Base-by-base conservation (phyloP, 2,888 invertebrate species). In the Agrochola lota region DNA sequence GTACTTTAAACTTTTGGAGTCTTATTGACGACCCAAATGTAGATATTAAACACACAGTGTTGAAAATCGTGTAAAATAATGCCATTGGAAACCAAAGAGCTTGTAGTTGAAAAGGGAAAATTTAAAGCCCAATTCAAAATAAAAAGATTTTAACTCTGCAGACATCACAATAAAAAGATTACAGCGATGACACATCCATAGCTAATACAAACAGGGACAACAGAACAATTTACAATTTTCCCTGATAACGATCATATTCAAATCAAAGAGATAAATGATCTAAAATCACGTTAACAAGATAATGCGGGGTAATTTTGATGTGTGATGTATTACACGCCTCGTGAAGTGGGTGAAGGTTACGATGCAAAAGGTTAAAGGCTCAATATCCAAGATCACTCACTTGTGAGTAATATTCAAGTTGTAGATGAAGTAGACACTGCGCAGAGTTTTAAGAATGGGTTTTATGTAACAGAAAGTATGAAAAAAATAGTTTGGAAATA, bases 251-350 rank as follows among this genome's bases (percentile, higher is more conserved):
- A 85, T 86, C 80, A 80, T 83, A 87, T 81, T 82, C 81, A 87
- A 85, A 88, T 85, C 80, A 78, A 71, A 74, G 52, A 85, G 84
- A 84, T 86, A 88, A 89, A 85, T 84, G 86, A 86, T 85, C 80
- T 72, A 62, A 86, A 85, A 80, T 79, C 80, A 83, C 64, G 84
- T 74, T 86, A 88, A 90, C 87, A 87, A 88, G 85, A 87, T 87
- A 90, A 89, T 90, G 71, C 80, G 60, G 83, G 81, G 87, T 87
- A 89, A 89, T 90, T 90, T 90, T 80, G 85, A 85, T 85, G 85
- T 81, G 82, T 88, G 88, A 85, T 90, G 84, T 83, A 88, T 87
- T 81, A 83, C 81, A 79, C 80, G 78, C 72, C 70, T 84, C 74
- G 75, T 76, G 78, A 90, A 85, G 81, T 90, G 78, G 90, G 90